Conservation (phyloP, 2,888 invertebrate genomes). For the Nebria salina region DNA sequence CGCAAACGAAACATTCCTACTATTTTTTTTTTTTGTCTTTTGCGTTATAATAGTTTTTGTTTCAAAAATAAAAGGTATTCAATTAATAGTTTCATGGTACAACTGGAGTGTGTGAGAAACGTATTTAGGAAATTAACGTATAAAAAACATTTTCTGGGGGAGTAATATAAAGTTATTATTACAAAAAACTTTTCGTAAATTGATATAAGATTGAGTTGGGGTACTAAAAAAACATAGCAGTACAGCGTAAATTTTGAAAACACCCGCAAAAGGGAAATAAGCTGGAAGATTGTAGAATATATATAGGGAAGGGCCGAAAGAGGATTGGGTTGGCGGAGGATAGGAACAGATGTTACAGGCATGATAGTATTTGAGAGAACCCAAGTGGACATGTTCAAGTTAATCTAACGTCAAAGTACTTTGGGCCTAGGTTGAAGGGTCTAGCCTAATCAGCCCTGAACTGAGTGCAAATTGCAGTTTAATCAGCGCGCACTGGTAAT, state of each 20-base stretch:
- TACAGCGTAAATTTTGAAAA: background rate
- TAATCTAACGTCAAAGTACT: slow-evolving; percentile 41
- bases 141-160: background rate
- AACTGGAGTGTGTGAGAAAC: too few relatives aligned
- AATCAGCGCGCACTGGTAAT: slow-evolving; percentile 15
- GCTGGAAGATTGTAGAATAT: background rate
- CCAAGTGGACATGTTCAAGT: slow-evolving; percentile 42
- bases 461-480: slow-evolving; percentile 29
- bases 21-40: too few relatives aligned
- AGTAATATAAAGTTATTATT: background rate
- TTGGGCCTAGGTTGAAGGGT: slow-evolving; percentile 18
- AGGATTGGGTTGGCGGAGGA: background rate
- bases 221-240: background rate
- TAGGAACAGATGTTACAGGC: slow-evolving; percentile 35
- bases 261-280: background rate
- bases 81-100: too few relatives aligned
- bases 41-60: too few relatives aligned
- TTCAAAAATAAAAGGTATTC: too few relatives aligned
- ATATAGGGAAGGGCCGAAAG: background rate
- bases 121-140: background rate
- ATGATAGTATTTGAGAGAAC: slow-evolving; percentile 30
- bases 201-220: background rate
- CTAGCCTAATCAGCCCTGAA: slow-evolving; percentile 16
- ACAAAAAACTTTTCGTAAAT: background rate
- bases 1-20: too few relatives aligned